Base-by-base conservation (phyloP, 2,888 invertebrate species). In the Cataglyphis livida region DNA sequence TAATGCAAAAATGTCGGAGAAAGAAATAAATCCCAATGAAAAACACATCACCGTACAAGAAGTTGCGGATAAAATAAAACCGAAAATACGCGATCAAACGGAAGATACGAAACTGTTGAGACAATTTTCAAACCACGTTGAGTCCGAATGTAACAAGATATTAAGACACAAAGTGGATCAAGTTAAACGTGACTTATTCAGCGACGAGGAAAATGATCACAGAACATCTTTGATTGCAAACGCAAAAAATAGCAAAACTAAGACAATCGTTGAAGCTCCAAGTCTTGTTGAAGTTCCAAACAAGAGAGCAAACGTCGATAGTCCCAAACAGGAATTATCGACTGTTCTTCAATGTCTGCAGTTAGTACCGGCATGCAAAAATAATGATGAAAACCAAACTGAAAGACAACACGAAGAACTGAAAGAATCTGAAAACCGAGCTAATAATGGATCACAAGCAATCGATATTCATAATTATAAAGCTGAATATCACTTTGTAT, bases 161-260 rank as follows among this genome's bases (percentile, higher is more conserved):
- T 75, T 86, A 0, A 92, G 92, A 41, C 81, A 91, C 0, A 94
- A 93, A 54, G 92, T 94, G 0, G 94, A 94, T 81, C 90, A 91
- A 71, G 91, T 94, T 0, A 94, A 93, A 51, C 89, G 94, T 6
- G 94, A 94, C 83, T 84, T 94, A 18, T 94, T 94, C 35, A 93
- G 92, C 66, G 93, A 93, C 48, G 94, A 94, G 3, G 93, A 94
- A 10, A 92, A 87, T 64, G 90, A 91, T 6, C 86, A 91, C 9
- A 90, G 84, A 78, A 81, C 78, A 10, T 74, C 76, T 15, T 18
- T 35, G 5, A 41, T 41, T 4, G 35, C 7, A 48, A 70, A 87
- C 38, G 54, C 28, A 2, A 89, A 83, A 51, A 90, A 83, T 64
- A 35, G 38, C 28, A 73, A 83, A 7, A 35, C 21, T 25, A 15